phyloP scores from a whole-genome alignment of 2,888 invertebrate genomes.

The Diploptera punctata region DNA sequence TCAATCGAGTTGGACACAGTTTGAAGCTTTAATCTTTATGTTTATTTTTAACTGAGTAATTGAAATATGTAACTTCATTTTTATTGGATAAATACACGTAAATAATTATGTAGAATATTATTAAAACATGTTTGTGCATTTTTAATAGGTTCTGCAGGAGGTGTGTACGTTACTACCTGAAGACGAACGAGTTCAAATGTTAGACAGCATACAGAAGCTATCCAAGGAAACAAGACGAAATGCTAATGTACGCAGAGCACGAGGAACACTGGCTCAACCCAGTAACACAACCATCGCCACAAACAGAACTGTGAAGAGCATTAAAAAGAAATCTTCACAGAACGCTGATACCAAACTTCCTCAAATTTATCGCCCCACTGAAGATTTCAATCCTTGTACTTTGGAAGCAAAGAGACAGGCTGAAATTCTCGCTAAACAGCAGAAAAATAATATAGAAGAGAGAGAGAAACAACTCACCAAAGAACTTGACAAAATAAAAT shows the following conservation, averaged over 20 bases:
- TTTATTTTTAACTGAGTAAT: too few species aligned
- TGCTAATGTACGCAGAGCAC: conserved; percentile 24
- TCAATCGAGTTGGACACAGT: too few species aligned
- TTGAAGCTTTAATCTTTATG: too few species aligned
- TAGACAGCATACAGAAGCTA: conserved; percentile 67
- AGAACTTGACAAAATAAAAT: conserved; percentile 30
- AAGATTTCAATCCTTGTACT: conserved; percentile 16
- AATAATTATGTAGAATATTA: too few species aligned
- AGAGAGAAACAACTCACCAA: conserved; percentile 28
- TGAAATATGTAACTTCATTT: too few species aligned
- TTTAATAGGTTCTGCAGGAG: conserved; percentile 68
- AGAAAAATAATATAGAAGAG: conserved; percentile 22
- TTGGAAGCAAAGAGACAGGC: background rate
- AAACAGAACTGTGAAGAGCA: background rate
- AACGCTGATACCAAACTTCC: background rate
- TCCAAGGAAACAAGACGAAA: conserved; percentile 59
- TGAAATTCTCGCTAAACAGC: background rate
- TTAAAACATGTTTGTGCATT: too few species aligned
- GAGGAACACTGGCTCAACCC: background rate
- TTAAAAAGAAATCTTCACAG: background rate
- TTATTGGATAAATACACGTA: too few species aligned
- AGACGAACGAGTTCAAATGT: conserved; percentile 62
- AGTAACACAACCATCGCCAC: background rate
- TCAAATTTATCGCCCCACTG: conserved; percentile 29
- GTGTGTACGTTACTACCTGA: conserved; percentile 64